phyloP scores from a whole-genome alignment of 2,888 invertebrate species.

The Trissoscelio sp. region DNA sequence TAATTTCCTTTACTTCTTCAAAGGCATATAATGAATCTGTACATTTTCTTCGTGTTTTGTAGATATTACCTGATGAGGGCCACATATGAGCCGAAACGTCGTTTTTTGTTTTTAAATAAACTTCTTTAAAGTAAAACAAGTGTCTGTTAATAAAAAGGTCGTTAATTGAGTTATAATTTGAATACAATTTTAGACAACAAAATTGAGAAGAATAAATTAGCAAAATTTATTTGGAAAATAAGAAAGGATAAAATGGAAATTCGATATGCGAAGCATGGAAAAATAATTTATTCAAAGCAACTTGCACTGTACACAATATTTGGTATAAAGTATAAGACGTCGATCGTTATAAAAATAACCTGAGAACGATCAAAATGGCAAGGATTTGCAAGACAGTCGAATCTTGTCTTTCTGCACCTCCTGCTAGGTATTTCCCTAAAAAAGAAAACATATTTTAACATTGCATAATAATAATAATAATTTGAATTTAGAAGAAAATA shows the following conservation, averaged over 20 bases:
- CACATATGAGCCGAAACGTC: no score
- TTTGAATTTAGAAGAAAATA: no score
- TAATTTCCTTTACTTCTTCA: no score
- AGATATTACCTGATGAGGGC: no score
- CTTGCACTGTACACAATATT: slow-evolving; percentile 75
- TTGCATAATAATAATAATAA: no score
- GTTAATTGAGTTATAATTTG: no score
- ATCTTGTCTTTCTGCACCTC: slow-evolving; percentile 65
- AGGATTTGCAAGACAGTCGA: slow-evolving; percentile 68
- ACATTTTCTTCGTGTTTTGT: no score
- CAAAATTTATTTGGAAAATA: background rate
- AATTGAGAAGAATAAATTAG: background rate
- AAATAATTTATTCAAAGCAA: slow-evolving; percentile 79
- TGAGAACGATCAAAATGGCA: slow-evolving; percentile 72
- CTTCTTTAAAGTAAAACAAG: no score
- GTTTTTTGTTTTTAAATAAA: no score
- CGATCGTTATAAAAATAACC: slow-evolving; percentile 68
- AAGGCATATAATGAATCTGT: no score
- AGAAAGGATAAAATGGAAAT: background rate
- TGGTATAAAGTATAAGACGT: slow-evolving; percentile 61
- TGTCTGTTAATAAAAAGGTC: no score
- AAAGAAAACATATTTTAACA: background rate
- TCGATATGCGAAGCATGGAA: slow-evolving; percentile 70
- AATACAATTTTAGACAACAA: no score
- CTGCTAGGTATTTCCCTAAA: slow-evolving; percentile 81